Evolutionary conservation across 2,797 vertebrate species (phyloP), one percentile per base, ranked within the genome.

Genomic region (Scomberomorus guttatus): DNA sequence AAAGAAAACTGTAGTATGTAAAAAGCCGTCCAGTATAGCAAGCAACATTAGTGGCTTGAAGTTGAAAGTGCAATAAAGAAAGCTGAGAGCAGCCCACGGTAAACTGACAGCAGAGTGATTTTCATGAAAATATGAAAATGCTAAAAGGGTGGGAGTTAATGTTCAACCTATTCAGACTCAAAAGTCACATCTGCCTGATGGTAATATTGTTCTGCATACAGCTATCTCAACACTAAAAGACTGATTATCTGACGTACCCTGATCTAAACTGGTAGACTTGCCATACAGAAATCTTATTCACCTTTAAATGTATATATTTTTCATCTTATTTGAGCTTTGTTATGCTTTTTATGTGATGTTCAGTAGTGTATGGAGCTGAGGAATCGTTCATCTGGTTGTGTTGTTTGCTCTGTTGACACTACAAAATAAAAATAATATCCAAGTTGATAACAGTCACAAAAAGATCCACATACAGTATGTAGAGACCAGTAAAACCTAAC

Each of bases 341-440:
- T 81, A 39, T 66, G 37, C 25, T 71, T 68, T 44, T 50, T 56
- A 60, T 34, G 67, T 8, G 4, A 12, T 55, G 27, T 46, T 72
- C 13, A 4, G 1, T n/a, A 63, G 50, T 6, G 2, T 15, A 6
- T 29, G 12, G n/a, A 51, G 3, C 29, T 22, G 18, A 17, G 37
- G 9, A 71, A 51, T 58, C n/a, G 51, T 32, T 29, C 7, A 12
- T 42, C 51, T 34, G 34, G 14, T 25, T 10, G 13, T 32, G 18
- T 18, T 42, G 32, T 70, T 81, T 66, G 20, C 24, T 54, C 12
- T 50, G n/a, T 34, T 25, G 15, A 63, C 32, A 34, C 18, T 17
- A 24, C 22, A 62, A 29, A 17, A 34, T 27, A 1, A 5, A 3
- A 12, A 34, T 2, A 51, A 4, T 0, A 54, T 18, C 5, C 0